Conservation (phyloP, 2,797 vertebrate species). For the Danio aesculapii region DNA sequence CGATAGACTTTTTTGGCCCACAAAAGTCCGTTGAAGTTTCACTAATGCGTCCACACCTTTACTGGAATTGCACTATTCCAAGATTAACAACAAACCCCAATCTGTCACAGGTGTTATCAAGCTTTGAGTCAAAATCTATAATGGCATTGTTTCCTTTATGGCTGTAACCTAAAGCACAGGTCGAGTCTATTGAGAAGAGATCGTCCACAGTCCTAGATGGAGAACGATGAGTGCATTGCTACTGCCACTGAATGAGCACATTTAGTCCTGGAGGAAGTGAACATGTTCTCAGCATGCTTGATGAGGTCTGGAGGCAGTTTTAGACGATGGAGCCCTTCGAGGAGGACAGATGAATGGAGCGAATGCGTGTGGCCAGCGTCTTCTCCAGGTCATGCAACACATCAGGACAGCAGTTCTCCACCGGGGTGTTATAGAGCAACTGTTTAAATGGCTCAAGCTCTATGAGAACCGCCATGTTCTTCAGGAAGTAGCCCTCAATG, state of each 20-base stretch:
- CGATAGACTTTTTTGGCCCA: background rate
- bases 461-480: constrained; percentile 97
- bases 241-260: constrained; percentile 43
- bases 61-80: constrained; percentile 13
- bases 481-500: constrained; percentile 96
- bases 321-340: constrained; percentile 96
- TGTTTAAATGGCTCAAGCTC: constrained; percentile 97
- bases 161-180: constrained; percentile 36
- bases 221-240: constrained; percentile 42
- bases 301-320: constrained; percentile 62
- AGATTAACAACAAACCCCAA: background rate
- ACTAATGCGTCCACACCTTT: no score
- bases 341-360: constrained; percentile 97
- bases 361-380: constrained; percentile 91
- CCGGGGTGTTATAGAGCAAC: constrained; percentile 90
- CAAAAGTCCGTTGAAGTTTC: background rate
- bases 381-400: constrained; percentile 94
- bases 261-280: constrained; percentile 37
- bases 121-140: constrained; percentile 13
- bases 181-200: constrained; percentile 14
- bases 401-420: constrained; percentile 86
- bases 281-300: constrained; percentile 25
- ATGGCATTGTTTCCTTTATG: constrained; percentile 52
- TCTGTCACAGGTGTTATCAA: constrained; percentile 28
- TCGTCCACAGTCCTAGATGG: constrained; percentile 24